Evolutionary conservation across 1,140 invertebrate genomes (phyloP).

Genomic region (Anthonomus grandis): DNA sequence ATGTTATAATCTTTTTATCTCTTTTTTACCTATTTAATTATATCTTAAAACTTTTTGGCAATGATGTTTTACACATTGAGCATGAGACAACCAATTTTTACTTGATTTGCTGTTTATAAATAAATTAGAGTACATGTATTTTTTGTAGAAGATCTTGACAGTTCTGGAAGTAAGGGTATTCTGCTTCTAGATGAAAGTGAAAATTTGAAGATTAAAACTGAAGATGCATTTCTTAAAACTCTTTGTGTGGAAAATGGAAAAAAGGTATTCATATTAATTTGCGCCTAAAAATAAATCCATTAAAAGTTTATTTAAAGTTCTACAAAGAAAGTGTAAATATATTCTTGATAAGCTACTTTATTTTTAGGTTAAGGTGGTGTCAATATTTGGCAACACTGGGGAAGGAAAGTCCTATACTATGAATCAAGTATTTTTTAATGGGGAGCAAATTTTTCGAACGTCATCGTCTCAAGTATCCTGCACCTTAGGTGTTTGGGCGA

Average conservation of each 20-base stretch:
- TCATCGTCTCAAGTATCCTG: slow-evolving; percentile 70
- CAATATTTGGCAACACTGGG: slow-evolving; percentile 84
- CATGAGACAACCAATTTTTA: too few species aligned
- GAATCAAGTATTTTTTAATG: slow-evolving; percentile 78
- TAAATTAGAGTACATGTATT: too few species aligned
- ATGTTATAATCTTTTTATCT: too few species aligned
- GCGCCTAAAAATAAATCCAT: slow-evolving; percentile 43
- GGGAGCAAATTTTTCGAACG: slow-evolving; percentile 71
- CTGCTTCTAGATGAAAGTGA: slow-evolving; percentile 35
- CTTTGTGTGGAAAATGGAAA: slow-evolving; percentile 31
- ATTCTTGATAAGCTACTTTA: neutral
- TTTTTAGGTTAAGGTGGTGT: slow-evolving; percentile 70
- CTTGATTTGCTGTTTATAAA: too few species aligned
- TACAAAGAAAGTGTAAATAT: neutral
- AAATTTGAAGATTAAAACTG: slow-evolving; percentile 30
- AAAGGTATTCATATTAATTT: slow-evolving; percentile 14
- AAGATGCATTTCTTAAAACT: slow-evolving; percentile 28
- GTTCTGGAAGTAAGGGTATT: slow-evolving; percentile 27
- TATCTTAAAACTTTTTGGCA: too few species aligned
- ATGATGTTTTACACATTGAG: too few species aligned
- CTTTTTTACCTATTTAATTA: too few species aligned
- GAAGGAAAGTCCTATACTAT: slow-evolving; percentile 83
- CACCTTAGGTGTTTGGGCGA: slow-evolving; percentile 79
- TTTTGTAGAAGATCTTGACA: slow-evolving; percentile 21
- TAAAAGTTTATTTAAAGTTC: too few species aligned